These are phyloP conservation scores for Leucophora obtusa DNA, from an alignment of 2,888 invertebrate genomes.

Conservation along the genomic window DNA sequence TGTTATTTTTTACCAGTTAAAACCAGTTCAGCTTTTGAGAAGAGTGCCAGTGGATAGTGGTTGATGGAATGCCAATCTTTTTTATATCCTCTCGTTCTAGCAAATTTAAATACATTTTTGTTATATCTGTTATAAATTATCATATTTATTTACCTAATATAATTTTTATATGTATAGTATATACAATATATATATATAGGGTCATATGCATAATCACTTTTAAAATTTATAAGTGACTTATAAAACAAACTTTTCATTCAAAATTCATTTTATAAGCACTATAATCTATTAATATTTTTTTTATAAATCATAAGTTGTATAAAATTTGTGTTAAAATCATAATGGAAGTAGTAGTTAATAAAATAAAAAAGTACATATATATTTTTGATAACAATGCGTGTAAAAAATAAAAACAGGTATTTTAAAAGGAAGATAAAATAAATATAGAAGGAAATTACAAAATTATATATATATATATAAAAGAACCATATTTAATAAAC, in stretches of 20 bases:
- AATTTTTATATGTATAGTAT: conserved; percentile 47
- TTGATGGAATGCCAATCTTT: too few relatives aligned
- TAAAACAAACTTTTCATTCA: too few relatives aligned
- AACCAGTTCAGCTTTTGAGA: too few relatives aligned
- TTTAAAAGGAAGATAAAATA: conserved; percentile 37
- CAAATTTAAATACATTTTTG: too few relatives aligned
- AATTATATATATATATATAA: conserved; percentile 18
- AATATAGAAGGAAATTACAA: conserved; percentile 17
- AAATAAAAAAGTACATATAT: conserved; percentile 7
- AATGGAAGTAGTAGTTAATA: conserved; percentile 33
- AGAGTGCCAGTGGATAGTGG: too few relatives aligned
- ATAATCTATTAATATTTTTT: conserved; percentile 52
- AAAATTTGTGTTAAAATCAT: conserved; percentile 51
- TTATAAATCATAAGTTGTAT: conserved; percentile 20
- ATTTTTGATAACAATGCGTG: conserved; percentile 27
- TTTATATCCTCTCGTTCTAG: too few relatives aligned
- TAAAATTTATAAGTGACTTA: too few relatives aligned
- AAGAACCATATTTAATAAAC: conserved; percentile 25
- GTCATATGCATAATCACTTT: too few relatives aligned
- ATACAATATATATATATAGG: conserved; percentile 57
- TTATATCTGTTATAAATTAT: background rate
- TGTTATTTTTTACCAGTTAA: too few relatives aligned
- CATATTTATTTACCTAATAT: conserved; percentile 54
- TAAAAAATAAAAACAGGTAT: conserved; percentile 42
- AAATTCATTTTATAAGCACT: too few relatives aligned